These are phyloP conservation scores for Aphidoletes aphidimyza DNA, from an alignment of 2,888 invertebrate genomes.

Conservation along the genomic window DNA sequence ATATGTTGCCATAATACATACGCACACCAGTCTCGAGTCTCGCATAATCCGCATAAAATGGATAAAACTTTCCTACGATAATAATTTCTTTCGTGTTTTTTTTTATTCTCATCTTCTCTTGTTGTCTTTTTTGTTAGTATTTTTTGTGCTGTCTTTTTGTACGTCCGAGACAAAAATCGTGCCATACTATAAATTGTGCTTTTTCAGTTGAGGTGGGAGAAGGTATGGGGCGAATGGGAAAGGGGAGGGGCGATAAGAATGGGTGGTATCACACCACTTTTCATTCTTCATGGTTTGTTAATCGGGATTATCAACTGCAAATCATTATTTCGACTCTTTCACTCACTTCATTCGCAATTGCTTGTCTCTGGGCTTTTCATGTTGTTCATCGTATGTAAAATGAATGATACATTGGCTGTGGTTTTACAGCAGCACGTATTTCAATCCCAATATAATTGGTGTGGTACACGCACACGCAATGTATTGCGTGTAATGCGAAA, in stretches of 20 bases:
- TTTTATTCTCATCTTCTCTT: background rate
- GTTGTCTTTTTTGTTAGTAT: background rate
- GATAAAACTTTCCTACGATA: background rate
- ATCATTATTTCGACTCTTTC: background rate
- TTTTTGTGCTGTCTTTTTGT: background rate
- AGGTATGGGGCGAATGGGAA: too few species aligned
- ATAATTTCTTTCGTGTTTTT: too few species aligned
- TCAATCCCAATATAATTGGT: background rate
- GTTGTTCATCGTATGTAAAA: too few species aligned
- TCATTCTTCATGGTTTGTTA: slow-evolving; percentile 39
- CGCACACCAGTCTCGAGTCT: background rate
- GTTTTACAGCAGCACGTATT: slow-evolving; percentile 15
- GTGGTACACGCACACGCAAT: background rate
- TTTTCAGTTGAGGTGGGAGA: too few species aligned
- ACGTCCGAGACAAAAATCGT: background rate
- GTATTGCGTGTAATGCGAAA: too few species aligned
- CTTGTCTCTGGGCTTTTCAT: background rate
- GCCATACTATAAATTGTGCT: slow-evolving; percentile 37
- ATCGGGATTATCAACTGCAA: slow-evolving; percentile 5
- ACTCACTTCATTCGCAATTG: too few species aligned
- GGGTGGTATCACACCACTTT: background rate
- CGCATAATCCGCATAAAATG: slow-evolving; percentile 1
- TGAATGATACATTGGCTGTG: background rate
- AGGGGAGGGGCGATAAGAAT: too few species aligned
- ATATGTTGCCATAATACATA: background rate